These are phyloP conservation scores for Falco columbarius DNA, from an alignment of 2,797 vertebrate genomes.

Conservation along the genomic window DNA sequence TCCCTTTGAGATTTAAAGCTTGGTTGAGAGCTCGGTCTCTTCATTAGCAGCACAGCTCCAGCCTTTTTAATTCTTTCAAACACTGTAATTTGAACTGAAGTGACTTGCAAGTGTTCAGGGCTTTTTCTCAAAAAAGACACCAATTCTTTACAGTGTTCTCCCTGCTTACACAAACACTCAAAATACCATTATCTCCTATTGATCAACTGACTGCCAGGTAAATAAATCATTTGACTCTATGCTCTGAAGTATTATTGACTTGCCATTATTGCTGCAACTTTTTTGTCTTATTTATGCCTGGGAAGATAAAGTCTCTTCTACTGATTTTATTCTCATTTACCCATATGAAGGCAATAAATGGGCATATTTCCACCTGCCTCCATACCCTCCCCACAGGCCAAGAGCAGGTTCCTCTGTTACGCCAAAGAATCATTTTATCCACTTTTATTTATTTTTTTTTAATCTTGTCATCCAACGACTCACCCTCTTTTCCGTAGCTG, in stretches of 20 bases:
- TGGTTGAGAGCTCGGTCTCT: background rate
- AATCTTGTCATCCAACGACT: background rate
- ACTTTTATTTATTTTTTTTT: background rate
- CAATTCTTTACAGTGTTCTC: background rate
- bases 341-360: accelerated
- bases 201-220: background rate
- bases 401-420: background rate
- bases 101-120: background rate
- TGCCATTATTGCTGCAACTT: background rate
- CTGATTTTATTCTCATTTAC: background rate
- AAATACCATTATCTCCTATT: background rate
- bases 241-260: background rate
- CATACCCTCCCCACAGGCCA: background rate
- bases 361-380: accelerated
- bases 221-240: background rate
- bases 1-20: background rate
- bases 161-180: background rate
- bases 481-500: background rate
- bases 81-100: background rate
- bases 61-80: background rate
- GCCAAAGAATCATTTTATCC: background rate
- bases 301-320: background rate
- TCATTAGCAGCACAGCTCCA: background rate
- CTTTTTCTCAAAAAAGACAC: background rate
- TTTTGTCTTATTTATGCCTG: background rate